A percentile compares a stretch with the other conserved stretches of the same genome.
Conservation (phyloP, 1,140 invertebrate genomes). For the Halotydeus destructor region DNA sequence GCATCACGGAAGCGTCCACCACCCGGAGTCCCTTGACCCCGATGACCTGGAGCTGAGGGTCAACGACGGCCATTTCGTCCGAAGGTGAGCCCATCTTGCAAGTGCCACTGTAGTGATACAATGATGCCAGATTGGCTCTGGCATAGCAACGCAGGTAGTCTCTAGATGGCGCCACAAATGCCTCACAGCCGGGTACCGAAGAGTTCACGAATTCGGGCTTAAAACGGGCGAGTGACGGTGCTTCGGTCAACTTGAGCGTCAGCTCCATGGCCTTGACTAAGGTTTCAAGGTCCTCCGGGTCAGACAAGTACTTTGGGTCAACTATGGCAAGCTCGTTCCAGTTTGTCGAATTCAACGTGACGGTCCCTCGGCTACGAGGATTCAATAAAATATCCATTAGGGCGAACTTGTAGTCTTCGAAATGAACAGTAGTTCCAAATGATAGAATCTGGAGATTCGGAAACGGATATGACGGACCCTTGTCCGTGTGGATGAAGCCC, state of each 20-base stretch:
- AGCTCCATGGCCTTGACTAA: conserved; percentile 9
- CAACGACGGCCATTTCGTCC: conserved; percentile 36
- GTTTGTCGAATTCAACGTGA: conserved; percentile 47
- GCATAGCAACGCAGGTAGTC: conserved; percentile 24
- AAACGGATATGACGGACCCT: conserved; percentile 52
- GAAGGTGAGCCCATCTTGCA: conserved; percentile 40
- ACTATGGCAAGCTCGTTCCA: conserved; percentile 49
- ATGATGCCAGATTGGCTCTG: conserved; percentile 20
- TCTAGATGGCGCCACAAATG: conserved; percentile 32
- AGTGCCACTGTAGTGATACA: conserved; percentile 49
- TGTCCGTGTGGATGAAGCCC: conserved; percentile 37
- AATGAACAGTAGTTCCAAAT: no score
- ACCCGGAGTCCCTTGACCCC: conserved; percentile 13
- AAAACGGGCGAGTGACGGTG: conserved; percentile 10
- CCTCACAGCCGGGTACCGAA: conserved; percentile 40
- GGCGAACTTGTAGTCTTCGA: conserved; percentile 35
- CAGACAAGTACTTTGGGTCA: conserved; percentile 50
- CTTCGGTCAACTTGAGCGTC: neutral
- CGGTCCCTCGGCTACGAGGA: conserved; percentile 44
- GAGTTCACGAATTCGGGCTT: conserved; percentile 13
- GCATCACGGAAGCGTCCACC: conserved; percentile 16
- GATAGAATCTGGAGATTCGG: no score
- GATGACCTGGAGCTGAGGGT: conserved; percentile 33
- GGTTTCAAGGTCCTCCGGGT: conserved; percentile 32
- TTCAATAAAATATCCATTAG: conserved; percentile 43